These are phyloP conservation scores for Protobothrops mucrosquamatus DNA, from an alignment of 2,113 vertebrate genomes.

Conservation along the genomic window DNA sequence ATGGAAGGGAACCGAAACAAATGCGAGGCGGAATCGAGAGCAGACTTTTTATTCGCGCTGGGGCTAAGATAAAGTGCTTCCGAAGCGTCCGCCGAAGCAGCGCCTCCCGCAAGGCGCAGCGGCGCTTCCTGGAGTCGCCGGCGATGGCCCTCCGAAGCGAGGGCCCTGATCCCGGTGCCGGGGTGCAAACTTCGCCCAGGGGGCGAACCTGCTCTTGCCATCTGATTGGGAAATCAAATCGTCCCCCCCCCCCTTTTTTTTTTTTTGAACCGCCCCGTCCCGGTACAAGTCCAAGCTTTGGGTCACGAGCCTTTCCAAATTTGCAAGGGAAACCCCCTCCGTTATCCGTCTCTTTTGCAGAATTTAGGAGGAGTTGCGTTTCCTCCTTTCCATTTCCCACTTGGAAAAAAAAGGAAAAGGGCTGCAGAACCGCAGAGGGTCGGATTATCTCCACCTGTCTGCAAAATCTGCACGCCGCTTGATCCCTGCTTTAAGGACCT, in stretches of 20 bases:
- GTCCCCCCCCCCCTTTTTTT: no score
- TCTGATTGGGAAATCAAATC: neutral
- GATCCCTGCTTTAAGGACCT: neutral
- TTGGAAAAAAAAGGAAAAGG: neutral
- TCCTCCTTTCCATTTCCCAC: no score
- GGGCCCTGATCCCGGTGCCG: conserved; percentile 22
- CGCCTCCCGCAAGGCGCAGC: conserved; percentile 62
- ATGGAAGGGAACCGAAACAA: conserved; percentile 61
- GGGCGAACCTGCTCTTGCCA: neutral
- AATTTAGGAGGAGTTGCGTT: neutral
- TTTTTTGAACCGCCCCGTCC: neutral
- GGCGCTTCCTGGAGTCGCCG: conserved; percentile 35
- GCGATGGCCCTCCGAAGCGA: conserved; percentile 43
- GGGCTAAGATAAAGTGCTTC: conserved; percentile 69
- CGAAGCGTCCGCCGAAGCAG: conserved; percentile 56
- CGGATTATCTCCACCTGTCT: neutral
- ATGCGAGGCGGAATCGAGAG: conserved; percentile 58
- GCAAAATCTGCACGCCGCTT: no score
- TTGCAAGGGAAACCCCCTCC: neutral
- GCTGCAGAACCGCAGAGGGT: neutral
- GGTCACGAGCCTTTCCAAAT: neutral
- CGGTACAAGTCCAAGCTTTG: neutral
- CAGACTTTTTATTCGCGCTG: conserved; percentile 65
- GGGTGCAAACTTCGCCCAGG: neutral
- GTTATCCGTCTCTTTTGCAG: neutral